These are phyloP conservation scores for Caenorhabditis zanzibari DNA, from an alignment of 2,888 invertebrate genomes.

Conservation along the genomic window DNA sequence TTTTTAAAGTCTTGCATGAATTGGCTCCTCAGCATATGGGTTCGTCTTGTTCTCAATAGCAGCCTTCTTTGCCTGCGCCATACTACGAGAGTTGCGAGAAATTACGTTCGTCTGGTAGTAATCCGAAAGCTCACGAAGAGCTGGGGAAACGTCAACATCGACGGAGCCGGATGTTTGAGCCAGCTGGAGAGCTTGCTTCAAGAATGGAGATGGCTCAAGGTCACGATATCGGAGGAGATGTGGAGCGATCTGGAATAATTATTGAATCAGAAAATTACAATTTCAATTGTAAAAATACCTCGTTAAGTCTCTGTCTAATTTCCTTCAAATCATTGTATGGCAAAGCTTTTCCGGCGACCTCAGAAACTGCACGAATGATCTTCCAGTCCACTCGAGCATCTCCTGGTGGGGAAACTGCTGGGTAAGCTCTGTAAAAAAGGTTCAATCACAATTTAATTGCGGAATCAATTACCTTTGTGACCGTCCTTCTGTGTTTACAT, in stretches of 20 bases:
- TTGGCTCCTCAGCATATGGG: conserved; percentile 64
- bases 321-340: conserved; percentile 93
- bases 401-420: conserved; percentile 83
- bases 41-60: conserved; percentile 72
- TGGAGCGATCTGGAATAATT: conserved; percentile 88
- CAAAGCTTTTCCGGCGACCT: conserved; percentile 88
- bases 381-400: conserved; percentile 98
- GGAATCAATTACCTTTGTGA: conserved; percentile 85
- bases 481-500: conserved; percentile 97
- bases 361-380: conserved; percentile 95
- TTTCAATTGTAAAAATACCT: conserved; percentile 84
- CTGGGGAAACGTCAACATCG: conserved; percentile 70
- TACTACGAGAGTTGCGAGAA: conserved; percentile 96
- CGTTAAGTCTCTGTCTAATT: conserved; percentile 90
- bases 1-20: conserved; percentile 52
- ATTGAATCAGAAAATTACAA: background rate
- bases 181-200: conserved; percentile 90
- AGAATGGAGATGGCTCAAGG: conserved; percentile 91
- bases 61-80: conserved; percentile 89
- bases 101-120: conserved; percentile 95
- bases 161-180: conserved; percentile 65
- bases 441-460: background rate
- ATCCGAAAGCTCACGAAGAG: conserved; percentile 87
- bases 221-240: conserved; percentile 92
- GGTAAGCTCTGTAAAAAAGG: conserved; percentile 72